phyloP scores from a whole-genome alignment of 1,140 invertebrate species.

The Lethocerus indicus region DNA sequence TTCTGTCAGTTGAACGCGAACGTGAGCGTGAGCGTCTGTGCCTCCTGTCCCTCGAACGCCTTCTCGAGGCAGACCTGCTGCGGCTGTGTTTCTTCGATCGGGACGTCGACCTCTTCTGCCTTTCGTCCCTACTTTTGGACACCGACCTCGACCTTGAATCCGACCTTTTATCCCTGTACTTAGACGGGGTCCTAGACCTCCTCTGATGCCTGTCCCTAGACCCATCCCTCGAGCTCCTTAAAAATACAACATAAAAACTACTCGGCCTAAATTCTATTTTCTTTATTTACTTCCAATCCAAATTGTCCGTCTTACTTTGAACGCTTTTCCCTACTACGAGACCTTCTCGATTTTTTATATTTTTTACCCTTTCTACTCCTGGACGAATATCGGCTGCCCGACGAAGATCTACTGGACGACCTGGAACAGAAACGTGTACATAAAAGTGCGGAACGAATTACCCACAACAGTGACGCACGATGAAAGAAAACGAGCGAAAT shows the following conservation, averaged over 20 bases:
- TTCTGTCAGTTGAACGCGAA: no score
- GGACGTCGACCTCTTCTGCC: background rate
- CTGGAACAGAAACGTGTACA: constrained; percentile 2
- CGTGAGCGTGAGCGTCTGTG: no score
- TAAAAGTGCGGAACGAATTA: no score
- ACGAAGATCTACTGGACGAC: constrained; percentile 8
- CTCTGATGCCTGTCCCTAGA: background rate
- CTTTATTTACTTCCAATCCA: no score
- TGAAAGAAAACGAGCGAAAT: no score
- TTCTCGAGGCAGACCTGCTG: no score
- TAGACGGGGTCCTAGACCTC: background rate
- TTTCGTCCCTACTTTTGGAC: background rate
- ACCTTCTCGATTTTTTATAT: constrained; percentile 3
- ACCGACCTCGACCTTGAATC: background rate
- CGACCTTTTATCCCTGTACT: constrained; percentile 2
- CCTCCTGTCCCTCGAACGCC: no score
- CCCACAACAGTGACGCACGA: no score
- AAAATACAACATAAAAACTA: background rate
- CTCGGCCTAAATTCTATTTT: no score
- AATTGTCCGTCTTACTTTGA: background rate
- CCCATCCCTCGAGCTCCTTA: background rate
- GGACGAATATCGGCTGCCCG: constrained; percentile 6
- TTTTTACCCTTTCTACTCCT: constrained; percentile 10
- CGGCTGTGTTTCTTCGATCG: background rate
- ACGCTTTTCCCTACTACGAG: background rate